Evolutionary conservation across 2,888 invertebrate genomes (phyloP).

Genomic region (Leucophora obtusa): DNA sequence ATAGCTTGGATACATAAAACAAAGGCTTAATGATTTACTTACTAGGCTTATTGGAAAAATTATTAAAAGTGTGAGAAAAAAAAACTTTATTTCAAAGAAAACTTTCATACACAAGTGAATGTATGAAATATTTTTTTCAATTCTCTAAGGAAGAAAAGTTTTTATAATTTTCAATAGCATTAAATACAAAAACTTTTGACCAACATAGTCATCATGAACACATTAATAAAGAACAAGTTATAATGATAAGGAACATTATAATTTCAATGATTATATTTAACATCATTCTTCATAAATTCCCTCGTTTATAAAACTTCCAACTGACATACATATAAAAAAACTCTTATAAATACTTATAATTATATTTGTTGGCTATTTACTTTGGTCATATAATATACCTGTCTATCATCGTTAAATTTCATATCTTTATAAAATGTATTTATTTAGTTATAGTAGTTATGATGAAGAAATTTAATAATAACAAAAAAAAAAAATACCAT

Average conservation of each 20-base stretch:
- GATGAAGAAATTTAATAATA: constrained; percentile 46
- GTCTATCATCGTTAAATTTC: neutral
- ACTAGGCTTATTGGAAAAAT: no score
- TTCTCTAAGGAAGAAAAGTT: neutral
- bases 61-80: neutral
- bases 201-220: constrained; percentile 13
- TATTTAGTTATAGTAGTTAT: neutral
- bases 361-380: neutral
- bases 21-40: no score
- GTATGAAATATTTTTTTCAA: neutral
- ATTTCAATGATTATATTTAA: constrained; percentile 50
- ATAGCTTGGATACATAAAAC: no score
- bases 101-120: neutral
- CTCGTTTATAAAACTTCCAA: no score
- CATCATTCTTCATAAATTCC: constrained; percentile 7
- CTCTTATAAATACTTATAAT: no score
- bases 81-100: neutral
- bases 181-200: neutral
- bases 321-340: neutral
- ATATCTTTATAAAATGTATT: no score
- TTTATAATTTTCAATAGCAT: neutral
- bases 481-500: constrained; percentile 44
- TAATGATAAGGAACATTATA: constrained; percentile 40
- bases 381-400: neutral
- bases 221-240: constrained; percentile 43